Base-by-base conservation (phyloP, 2,113 vertebrate genomes). In the Nothoprocta perdicaria region DNA sequence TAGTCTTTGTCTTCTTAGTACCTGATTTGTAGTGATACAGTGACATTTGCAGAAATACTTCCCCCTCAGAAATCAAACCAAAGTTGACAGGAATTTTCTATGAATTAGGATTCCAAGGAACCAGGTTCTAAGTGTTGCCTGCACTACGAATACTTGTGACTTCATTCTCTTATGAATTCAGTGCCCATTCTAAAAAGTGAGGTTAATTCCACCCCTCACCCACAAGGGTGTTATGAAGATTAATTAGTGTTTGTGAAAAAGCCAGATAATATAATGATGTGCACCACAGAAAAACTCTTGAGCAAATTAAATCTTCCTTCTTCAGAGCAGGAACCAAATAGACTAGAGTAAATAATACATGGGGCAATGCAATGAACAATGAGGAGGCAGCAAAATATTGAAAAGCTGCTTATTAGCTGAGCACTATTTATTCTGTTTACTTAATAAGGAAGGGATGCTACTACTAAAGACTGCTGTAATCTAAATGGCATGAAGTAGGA, bases 181-280 rank as follows among this genome's bases (percentile, higher is more conserved):
- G 6, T 38, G 90, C 86, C 60, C 45, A 62, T 69, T 53, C 80
- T 60, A 79, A 55, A 84, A 76, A 92, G 65, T 23, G 12, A 35
- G 45, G 84, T 84, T 84, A 93, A 84, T 88, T 90, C n/a, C 41
- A 73, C 15, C 26, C 62, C 62, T 84, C 38, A 41, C 41, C 60
- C 60, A 68, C 40, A 86, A 76, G n/a, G 24, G 78, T 62, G 27
- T 69, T 86, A 90, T 24, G 62, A 94, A 80, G 84, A 96, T 86
- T 79, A 90, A 95, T 96, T 91, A 90, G 46, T 29, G 7, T 86
- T 93, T 79, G 77, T 50, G 24, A 84, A 92, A 93, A 92, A 94
- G 35, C 67, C 76, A 92, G 84, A 84, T 73, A 84, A 48, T 84
- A 88, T 41, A 90, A 62, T 69, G 77, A 90, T 82, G 71, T 0